Evolutionary conservation across 2,113 vertebrate genomes (phyloP).

Genomic region (human): DNA sequence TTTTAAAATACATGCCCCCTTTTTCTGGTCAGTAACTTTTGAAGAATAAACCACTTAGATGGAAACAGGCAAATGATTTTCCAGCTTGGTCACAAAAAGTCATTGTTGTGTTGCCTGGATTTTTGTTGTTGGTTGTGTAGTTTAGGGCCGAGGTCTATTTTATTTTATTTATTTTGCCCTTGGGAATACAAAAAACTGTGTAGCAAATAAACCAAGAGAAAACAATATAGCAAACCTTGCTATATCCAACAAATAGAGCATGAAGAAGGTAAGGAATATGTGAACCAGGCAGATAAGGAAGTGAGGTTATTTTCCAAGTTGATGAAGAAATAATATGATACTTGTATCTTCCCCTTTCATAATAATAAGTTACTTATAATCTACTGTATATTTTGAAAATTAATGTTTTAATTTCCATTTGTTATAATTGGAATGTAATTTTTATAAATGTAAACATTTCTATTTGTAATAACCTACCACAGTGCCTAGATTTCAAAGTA

Average conservation of each 20-base stretch:
- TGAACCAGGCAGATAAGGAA: background rate
- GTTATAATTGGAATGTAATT: background rate
- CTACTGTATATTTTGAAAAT: background rate
- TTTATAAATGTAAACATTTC: background rate
- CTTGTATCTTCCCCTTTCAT: background rate
- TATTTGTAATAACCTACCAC: background rate
- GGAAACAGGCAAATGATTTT: background rate
- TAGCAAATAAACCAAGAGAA: background rate
- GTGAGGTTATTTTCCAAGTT: background rate
- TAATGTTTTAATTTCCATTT: background rate
- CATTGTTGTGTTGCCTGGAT: too few species aligned
- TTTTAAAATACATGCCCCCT: background rate
- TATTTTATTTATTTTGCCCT: background rate
- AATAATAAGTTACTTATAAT: background rate
- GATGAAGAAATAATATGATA: background rate
- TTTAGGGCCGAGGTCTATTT: background rate
- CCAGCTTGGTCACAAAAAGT: background rate
- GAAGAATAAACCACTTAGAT: background rate
- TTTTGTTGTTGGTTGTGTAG: background rate
- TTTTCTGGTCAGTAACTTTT: background rate
- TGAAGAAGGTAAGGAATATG: background rate
- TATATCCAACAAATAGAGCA: background rate
- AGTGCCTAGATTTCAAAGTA: background rate
- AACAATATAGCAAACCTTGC: background rate
- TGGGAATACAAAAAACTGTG: background rate